These are phyloP conservation scores for Eulemur rufifrons DNA, from an alignment of 2,113 vertebrate species.

Conservation along the genomic window DNA sequence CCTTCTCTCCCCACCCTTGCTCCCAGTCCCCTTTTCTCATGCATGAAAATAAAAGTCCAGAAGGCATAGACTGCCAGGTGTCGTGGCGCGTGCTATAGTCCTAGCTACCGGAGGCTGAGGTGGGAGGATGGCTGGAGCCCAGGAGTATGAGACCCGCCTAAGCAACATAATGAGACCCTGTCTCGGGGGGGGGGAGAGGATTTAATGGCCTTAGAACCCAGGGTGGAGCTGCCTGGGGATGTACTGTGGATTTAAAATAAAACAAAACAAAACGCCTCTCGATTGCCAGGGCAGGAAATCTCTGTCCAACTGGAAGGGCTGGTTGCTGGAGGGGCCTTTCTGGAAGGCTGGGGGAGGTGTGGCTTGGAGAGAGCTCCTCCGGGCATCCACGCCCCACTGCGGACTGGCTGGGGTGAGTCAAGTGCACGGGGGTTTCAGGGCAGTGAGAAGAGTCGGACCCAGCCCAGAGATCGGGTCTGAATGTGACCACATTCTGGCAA, in stretches of 20 bases:
- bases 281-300: slow-evolving; percentile 60
- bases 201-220: slow-evolving; percentile 37
- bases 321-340: slow-evolving; percentile 56
- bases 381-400: neutral
- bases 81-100: too few relatives aligned
- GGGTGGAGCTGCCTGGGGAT: slow-evolving; percentile 68
- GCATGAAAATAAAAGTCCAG: neutral
- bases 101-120: too few relatives aligned
- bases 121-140: too few relatives aligned
- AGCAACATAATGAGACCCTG: too few relatives aligned
- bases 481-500: neutral
- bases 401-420: neutral
- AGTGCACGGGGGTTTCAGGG: neutral
- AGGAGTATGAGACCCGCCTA: too few relatives aligned
- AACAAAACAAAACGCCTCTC: slow-evolving; percentile 56
- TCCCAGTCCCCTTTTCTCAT: neutral
- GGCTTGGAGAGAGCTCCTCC: neutral
- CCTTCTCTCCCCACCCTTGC: neutral
- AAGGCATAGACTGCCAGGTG: neutral
- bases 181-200: neutral
- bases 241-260: slow-evolving; percentile 49
- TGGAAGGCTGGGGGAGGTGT: neutral
- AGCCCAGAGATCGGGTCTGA: neutral
- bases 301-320: slow-evolving; percentile 74
- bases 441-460: neutral